Evolutionary conservation across 2,888 invertebrate genomes (phyloP), one percentile per base, ranked within the genome.

Genomic region (Malthinus seriepunctatus): DNA sequence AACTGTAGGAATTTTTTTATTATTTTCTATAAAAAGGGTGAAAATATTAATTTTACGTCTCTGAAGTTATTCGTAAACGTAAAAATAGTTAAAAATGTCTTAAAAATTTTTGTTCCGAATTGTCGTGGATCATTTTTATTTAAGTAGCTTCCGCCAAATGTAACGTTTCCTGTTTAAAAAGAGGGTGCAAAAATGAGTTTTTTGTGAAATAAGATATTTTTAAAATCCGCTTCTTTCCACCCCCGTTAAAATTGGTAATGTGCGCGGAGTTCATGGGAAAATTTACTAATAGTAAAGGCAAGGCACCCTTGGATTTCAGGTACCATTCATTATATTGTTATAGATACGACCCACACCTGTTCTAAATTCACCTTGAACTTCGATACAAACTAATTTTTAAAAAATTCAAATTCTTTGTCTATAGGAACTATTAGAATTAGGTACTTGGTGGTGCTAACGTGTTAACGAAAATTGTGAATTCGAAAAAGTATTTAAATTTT

Each of bases 121-220:
- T 37, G 45, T 51, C 39, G n/a, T 35, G 45, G 38, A 42, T 55
- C 50, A 42, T 55, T 45, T n/a, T 23, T 14, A 12, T 32, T n/a
- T 14, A 23, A 15, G 34, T 52, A 44, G 57, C 57, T 73, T 73
- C 70, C 71, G 71, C 65, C 68, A 67, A 67, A 66, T 67, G 67
- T 67, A 67, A 62, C 56, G 60, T 68, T 66, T 69, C 73, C 73
- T 71, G 73, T 72, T 68, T 68, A 70, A 69, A 69, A 71, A 70
- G 71, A 71, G 73, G 73, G 72, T 72, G 72, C 73, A 66, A 72
- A 23, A 73, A 73, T 71, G 69, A 67, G 69, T 67, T 71, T 73
- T 72, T 72, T 62, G 65, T 71, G 74, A 75, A 73, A 74, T 61
- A 73, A 68, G 74, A 75, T 74, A 73, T 75, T 74, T 75, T 73